Conservation (phyloP, 2,113 vertebrate species). For the Crypturellus undulatus region DNA sequence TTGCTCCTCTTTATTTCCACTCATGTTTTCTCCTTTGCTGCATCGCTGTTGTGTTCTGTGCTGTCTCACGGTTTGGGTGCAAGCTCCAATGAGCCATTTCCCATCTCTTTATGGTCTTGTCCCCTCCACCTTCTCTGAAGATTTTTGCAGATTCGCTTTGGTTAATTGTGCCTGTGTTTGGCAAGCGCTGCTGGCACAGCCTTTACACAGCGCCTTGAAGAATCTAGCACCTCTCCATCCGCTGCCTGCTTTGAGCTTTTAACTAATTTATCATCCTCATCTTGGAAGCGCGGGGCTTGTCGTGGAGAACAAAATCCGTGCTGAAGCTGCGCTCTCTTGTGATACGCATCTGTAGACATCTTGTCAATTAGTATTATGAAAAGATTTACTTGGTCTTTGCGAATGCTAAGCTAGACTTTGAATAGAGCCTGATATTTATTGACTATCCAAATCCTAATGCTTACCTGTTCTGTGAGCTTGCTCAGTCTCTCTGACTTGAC, state of each 20-base stretch:
- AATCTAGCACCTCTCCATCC: neutral
- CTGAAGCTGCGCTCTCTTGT: neutral
- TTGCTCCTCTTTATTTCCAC: neutral
- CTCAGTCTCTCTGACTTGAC: neutral
- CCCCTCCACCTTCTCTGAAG: neutral
- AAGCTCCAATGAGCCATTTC: neutral
- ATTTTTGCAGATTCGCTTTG: conserved; percentile 42
- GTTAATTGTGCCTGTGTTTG: conserved; percentile 56
- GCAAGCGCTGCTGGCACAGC: conserved; percentile 23
- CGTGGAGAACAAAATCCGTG: neutral
- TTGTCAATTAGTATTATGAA: neutral
- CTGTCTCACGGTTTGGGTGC: neutral
- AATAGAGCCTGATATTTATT: neutral
- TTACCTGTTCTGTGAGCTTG: neutral
- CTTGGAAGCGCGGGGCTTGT: neutral
- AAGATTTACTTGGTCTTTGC: neutral
- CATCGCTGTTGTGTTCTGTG: neutral
- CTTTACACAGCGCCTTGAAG: neutral
- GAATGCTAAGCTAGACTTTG: neutral
- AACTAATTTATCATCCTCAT: conserved; percentile 33
- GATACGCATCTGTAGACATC: neutral
- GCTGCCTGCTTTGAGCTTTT: conserved; percentile 22
- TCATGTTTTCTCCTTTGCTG: neutral
- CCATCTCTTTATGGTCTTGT: neutral
- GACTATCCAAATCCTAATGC: neutral